These are phyloP conservation scores for Oryzias woworae DNA, from an alignment of 2,113 vertebrate species.

Conservation along the genomic window DNA sequence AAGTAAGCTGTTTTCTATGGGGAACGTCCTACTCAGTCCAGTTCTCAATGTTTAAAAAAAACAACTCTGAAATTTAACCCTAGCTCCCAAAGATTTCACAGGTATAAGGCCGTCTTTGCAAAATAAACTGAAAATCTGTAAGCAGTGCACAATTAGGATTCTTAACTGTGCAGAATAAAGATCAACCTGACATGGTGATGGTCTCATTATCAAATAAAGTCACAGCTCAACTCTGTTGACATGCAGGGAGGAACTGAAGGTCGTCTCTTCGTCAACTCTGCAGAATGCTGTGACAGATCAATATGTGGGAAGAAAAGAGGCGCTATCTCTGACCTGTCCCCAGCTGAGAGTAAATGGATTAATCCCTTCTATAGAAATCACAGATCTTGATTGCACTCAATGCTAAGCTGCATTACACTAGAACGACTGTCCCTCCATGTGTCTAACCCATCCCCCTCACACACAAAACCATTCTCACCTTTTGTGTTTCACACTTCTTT, in stretches of 20 bases:
- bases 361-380: constrained; percentile 95
- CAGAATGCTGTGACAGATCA: constrained; percentile 91
- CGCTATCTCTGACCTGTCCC: constrained; percentile 82
- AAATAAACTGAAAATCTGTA: constrained; percentile 29
- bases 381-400: constrained; percentile 91
- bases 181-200: constrained; percentile 69
- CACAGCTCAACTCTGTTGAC: constrained; percentile 66
- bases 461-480: constrained; percentile 52
- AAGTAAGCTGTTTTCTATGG: too few relatives aligned
- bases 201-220: constrained; percentile 77
- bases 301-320: constrained; percentile 72
- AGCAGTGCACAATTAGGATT: constrained; percentile 28
- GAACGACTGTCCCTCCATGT: constrained; percentile 92
- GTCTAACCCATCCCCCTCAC: constrained; percentile 81
- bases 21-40: too few relatives aligned
- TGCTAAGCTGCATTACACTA: constrained; percentile 93
- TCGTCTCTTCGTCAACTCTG: constrained; percentile 66
- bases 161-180: constrained; percentile 58
- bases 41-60: too few relatives aligned
- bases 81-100: not conserved
- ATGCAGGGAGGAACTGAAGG: constrained; percentile 66
- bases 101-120: constrained; percentile 11
- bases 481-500: constrained; percentile 89
- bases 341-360: constrained; percentile 91
- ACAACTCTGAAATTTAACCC: too few relatives aligned